Evolutionary conservation across 1,140 invertebrate genomes (phyloP).

Genomic region (Drosophila melanogaster): Release_6_plus_ISO1_MT NT_037436.4:17902001-17902500

Average conservation of each 20-base stretch:
- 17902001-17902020: slow-evolving; percentile 13
- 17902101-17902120: slow-evolving; percentile 50
- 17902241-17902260: neutral
- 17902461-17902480: slow-evolving; percentile 2
- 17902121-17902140: neutral
- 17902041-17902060: slow-evolving; percentile 39
- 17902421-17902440: slow-evolving; percentile 12
- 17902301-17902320: slow-evolving; percentile 12
- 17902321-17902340: neutral
- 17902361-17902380: slow-evolving; percentile 5
- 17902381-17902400: slow-evolving; percentile 13
- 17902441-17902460: slow-evolving; percentile 16
- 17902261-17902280: neutral
- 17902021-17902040: slow-evolving; percentile 9
- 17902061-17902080: slow-evolving; percentile 57
- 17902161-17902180: no score
- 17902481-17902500: slow-evolving; percentile 40
- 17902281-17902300: slow-evolving; percentile 18
- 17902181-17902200: no score
- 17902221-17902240: no score
- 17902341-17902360: slow-evolving; percentile 26
- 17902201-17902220: no score
- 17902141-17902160: no score
- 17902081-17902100: slow-evolving; percentile 42
- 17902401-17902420: slow-evolving; percentile 23